Base-by-base conservation (phyloP, 2,888 invertebrate genomes). In the Diarsia mendica region DNA sequence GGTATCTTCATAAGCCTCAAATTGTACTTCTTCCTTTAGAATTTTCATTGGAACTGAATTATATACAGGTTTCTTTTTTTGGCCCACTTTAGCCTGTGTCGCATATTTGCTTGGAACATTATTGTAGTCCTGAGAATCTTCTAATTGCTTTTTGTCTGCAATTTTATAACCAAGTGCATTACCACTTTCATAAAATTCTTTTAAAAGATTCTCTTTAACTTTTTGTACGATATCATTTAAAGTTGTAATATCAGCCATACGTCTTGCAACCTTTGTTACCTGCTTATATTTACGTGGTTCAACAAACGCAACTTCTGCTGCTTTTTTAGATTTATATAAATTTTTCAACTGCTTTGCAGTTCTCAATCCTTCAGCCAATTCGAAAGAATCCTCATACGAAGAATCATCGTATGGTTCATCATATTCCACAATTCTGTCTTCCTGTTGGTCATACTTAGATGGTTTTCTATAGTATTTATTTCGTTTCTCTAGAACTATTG, bases 401-500 rank as follows among this genome's bases (percentile, higher is more conserved):
- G 28, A 28, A 4, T 28, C 23, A 39, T 67, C n/a, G 6, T 61
- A 61, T 0, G 67, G 51, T 4, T 64, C 64, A 0, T 55, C 15
- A 33, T 64, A 64, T 28, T 82, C 74, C 15, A 18, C 15, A 0
- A 46, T 68, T 6, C 18, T 20, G 13, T 67, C 74, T 0, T 18
- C 18, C n/a, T 39, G 13, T 9, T 67, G 39, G 2, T 58, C 39
- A 3, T 46, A 5, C 11, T 61, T 28, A 23, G 15, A 39, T 0
- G 53, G 13, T 5, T 51, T 33, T 28, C 33, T 33, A 18, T 72
- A n/a, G 1, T 39, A 49, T 28, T 72, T 72, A 11, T 28, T 23
- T 0, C 39, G 33, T 4, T 60, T 48, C n/a, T 72, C 77, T 0
- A 66, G n/a, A 0, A 90, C 89, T 9, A 92, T 80, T 0, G 86